These are phyloP conservation scores for Mechanitis messenoides DNA, from an alignment of 2,888 invertebrate species.

Conservation along the genomic window DNA sequence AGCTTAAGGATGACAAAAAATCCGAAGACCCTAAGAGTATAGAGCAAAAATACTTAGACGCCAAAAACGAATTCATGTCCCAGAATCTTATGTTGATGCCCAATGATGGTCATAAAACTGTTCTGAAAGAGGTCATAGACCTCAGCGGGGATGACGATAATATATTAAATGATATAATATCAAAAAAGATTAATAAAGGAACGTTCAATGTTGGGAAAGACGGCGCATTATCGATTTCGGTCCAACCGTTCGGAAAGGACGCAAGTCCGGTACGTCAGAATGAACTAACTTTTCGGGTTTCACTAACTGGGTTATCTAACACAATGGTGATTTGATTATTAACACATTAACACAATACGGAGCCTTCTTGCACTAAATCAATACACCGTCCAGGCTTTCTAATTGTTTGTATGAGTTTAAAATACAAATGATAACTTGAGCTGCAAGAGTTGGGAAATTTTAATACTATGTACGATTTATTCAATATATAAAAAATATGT, in stretches of 20 bases:
- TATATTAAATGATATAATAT: slow-evolving; percentile 52
- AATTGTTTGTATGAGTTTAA: too few relatives aligned
- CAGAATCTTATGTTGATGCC: slow-evolving; percentile 67
- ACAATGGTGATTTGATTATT: slow-evolving; percentile 6
- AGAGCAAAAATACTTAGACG: slow-evolving; percentile 67
- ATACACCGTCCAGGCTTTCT: too few relatives aligned
- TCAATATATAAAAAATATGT: too few relatives aligned
- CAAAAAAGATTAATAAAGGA: slow-evolving; percentile 57
- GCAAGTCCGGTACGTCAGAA: slow-evolving; percentile 57
- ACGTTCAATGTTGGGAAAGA: slow-evolving; percentile 64
- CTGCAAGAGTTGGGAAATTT: too few relatives aligned
- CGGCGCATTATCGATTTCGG: slow-evolving; percentile 65
- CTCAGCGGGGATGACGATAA: slow-evolving; percentile 58
- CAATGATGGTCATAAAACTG: slow-evolving; percentile 52
- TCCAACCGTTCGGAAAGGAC: slow-evolving; percentile 55
- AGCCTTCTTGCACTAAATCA: slow-evolving; percentile 2
- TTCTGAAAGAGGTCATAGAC: slow-evolving; percentile 62
- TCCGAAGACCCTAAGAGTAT: slow-evolving; percentile 54
- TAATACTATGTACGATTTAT: too few relatives aligned
- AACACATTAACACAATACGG: too few relatives aligned
- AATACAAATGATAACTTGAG: too few relatives aligned
- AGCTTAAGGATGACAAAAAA: slow-evolving; percentile 50
- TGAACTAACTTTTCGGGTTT: slow-evolving; percentile 29
- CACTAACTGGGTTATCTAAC: slow-evolving; percentile 29
- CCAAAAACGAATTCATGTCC: slow-evolving; percentile 72